Percentiles rank a stretch among this genome's conserved stretches.
Evolutionary conservation across 2,888 invertebrate genomes (phyloP).

Genomic region (Ichneumoninae sp.): DNA sequence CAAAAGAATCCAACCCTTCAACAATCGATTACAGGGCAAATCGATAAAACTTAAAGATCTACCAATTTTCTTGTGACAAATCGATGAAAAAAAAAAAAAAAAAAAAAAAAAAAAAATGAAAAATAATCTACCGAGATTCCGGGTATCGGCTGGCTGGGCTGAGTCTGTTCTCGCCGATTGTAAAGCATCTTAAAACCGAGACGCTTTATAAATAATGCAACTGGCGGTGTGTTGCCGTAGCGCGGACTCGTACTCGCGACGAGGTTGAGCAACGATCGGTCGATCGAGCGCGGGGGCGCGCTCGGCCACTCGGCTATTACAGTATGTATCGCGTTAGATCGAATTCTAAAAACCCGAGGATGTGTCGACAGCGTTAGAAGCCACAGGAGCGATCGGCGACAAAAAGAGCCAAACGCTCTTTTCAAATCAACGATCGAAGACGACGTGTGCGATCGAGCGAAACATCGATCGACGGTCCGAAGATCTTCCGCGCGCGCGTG

Average conservation of each 20-base stretch:
- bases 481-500: neutral
- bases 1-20: neutral
- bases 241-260: constrained; percentile 19
- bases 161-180: neutral
- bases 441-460: neutral
- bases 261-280: constrained; percentile 26
- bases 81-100: neutral
- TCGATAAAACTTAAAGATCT: neutral
- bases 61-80: no score
- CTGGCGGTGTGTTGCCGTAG: constrained; percentile 65
- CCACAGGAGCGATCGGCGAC: neutral
- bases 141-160: neutral
- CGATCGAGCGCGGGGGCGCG: constrained; percentile 1
- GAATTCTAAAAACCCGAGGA: neutral
- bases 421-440: neutral
- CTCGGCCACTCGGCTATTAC: constrained; percentile 8
- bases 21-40: neutral
- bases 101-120: neutral
- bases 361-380: constrained; percentile 8
- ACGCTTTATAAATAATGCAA: constrained; percentile 76
- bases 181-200: constrained; percentile 69
- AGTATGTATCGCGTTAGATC: constrained; percentile 21
- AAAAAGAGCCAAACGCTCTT: neutral
- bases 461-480: neutral
- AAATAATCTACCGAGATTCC: neutral